phyloP scores from a whole-genome alignment of 2,888 invertebrate species.

The Phlogophora meticulosa region DNA sequence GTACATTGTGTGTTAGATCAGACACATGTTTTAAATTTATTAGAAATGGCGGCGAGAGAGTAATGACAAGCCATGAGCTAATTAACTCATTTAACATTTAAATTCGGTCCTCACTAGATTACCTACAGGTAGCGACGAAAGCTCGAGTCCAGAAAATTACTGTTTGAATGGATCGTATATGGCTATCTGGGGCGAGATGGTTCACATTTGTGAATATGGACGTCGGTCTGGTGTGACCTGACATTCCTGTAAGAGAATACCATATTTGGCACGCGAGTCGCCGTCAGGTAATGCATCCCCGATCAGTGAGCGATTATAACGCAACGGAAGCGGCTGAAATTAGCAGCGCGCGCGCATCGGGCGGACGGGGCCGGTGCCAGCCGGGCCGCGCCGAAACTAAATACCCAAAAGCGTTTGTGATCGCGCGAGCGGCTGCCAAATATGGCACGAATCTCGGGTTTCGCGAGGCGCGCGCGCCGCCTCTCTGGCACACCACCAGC shows the following conservation, averaged over 20 bases:
- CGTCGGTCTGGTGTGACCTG: slow-evolving; percentile 8
- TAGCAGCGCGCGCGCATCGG: slow-evolving; percentile 75
- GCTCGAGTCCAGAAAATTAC: slow-evolving; percentile 14
- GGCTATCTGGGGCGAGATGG: slow-evolving; percentile 32
- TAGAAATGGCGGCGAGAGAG: slow-evolving; percentile 37
- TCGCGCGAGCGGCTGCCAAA: slow-evolving; percentile 86
- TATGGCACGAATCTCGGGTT: slow-evolving; percentile 90
- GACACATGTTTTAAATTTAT: slow-evolving; percentile 37
- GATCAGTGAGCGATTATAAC: slow-evolving; percentile 68
- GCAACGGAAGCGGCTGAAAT: slow-evolving; percentile 80
- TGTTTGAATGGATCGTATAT: slow-evolving; percentile 5
- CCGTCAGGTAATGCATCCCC: slow-evolving; percentile 74
- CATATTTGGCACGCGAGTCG: slow-evolving; percentile 73
- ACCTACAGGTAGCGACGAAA: slow-evolving; percentile 1
- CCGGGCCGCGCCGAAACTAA: slow-evolving; percentile 82
- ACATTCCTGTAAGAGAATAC: slow-evolving; percentile 65
- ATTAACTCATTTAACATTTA: slow-evolving; percentile 48
- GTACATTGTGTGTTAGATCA: slow-evolving; percentile 20
- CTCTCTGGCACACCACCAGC: slow-evolving; percentile 81
- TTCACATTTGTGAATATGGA: slow-evolving; percentile 30
- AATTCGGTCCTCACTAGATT: slow-evolving; percentile 22
- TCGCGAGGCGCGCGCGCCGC: slow-evolving; percentile 81
- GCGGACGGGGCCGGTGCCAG: slow-evolving; percentile 68
- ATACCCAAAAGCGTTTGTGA: slow-evolving; percentile 87
- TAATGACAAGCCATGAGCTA: slow-evolving; percentile 54